Conservation (phyloP, 2,888 invertebrate genomes). For the Cepaea hortensis region DNA sequence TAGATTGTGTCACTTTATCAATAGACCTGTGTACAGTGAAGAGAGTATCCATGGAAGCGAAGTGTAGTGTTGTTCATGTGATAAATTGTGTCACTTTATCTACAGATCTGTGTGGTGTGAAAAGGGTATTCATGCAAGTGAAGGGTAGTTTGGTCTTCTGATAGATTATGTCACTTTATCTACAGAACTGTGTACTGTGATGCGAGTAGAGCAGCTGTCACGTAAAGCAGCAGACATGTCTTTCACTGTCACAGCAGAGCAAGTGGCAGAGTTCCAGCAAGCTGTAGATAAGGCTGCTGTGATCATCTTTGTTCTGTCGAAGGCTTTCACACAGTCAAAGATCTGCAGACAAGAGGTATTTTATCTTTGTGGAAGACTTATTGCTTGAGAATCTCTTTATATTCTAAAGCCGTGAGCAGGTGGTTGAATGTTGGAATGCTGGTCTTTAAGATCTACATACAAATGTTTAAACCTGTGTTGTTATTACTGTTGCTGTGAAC, state of each 20-base stretch:
- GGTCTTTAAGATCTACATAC: too few species aligned
- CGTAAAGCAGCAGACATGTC: neutral
- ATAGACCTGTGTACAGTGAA: too few species aligned
- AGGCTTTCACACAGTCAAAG: constrained; percentile 68
- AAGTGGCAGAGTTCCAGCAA: constrained; percentile 66
- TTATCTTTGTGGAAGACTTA: neutral
- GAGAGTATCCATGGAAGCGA: too few species aligned
- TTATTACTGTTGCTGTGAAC: too few species aligned
- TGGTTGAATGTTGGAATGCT: neutral
- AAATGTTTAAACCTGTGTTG: too few species aligned
- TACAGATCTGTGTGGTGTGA: too few species aligned
- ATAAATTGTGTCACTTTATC: too few species aligned
- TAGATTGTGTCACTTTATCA: too few species aligned
- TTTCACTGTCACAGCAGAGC: constrained; percentile 2
- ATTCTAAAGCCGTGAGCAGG: neutral
- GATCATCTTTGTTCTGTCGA: constrained; percentile 71
- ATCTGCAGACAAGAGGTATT: constrained; percentile 72
- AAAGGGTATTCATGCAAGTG: neutral
- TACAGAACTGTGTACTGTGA: too few species aligned
- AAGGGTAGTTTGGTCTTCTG: too few species aligned
- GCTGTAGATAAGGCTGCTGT: constrained; percentile 74
- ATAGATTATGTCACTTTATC: too few species aligned
- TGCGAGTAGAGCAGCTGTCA: neutral
- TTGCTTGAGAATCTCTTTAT: neutral
- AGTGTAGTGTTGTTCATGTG: too few species aligned